Percentiles rank a stretch among this genome's conserved stretches.
These are phyloP conservation scores for Mamestra configurata DNA, from an alignment of 1,140 invertebrate species.

Conservation along the genomic window DNA sequence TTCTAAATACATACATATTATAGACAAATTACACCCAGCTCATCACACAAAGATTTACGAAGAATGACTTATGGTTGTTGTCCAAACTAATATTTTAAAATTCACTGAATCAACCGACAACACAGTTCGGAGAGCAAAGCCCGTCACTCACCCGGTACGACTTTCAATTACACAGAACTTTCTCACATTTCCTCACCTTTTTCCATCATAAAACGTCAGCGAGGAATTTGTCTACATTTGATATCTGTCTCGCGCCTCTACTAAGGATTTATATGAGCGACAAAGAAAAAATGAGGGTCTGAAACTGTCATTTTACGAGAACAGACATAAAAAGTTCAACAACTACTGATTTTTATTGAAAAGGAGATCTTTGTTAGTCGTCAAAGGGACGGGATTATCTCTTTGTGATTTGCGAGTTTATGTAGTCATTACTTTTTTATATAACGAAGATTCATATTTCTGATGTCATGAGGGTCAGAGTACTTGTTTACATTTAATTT, in stretches of 20 bases:
- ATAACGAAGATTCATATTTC: too few species aligned
- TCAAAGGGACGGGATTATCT: conserved; percentile 4
- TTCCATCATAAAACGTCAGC: conserved; percentile 22
- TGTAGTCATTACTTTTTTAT: background rate
- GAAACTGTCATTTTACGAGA: conserved; percentile 35
- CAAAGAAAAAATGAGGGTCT: conserved; percentile 28
- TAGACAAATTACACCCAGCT: too few species aligned
- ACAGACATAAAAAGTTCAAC: conserved; percentile 24
- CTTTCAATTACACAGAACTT: background rate
- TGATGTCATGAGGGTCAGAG: too few species aligned
- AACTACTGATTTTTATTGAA: conserved; percentile 31
- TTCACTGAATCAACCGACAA: background rate
- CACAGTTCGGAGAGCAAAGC: background rate
- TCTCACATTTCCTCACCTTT: conserved; percentile 2
- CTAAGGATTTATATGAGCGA: conserved; percentile 32
- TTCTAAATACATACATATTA: too few species aligned
- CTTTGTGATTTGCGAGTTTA: background rate
- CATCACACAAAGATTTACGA: too few species aligned
- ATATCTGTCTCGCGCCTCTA: conserved; percentile 24
- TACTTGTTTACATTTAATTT: too few species aligned
- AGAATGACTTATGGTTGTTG: too few species aligned
- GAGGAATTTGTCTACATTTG: conserved; percentile 36
- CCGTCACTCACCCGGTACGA: background rate
- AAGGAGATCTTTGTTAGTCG: conserved; percentile 8
- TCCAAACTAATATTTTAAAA: too few species aligned